These are phyloP conservation scores for Dorcus parallelipipedus DNA, from an alignment of 2,888 invertebrate species.

Conservation along the genomic window DNA sequence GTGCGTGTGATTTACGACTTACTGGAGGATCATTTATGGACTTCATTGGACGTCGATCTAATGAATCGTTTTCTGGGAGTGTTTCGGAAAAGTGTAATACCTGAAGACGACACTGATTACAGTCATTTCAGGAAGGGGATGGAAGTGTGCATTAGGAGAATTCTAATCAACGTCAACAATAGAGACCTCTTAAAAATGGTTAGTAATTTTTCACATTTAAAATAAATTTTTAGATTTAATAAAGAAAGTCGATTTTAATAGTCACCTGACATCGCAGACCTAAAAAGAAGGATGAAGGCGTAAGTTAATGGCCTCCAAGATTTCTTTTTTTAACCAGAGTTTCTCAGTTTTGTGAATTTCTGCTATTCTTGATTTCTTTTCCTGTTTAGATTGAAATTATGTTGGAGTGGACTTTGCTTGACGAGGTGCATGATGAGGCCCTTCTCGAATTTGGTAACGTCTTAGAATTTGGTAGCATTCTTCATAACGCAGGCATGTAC, in stretches of 20 bases:
- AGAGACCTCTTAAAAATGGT: conserved; percentile 50
- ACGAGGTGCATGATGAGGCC: conserved; percentile 47
- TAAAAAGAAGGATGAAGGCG: too few species aligned
- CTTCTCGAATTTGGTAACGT: conserved; percentile 54
- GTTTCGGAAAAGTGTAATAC: conserved; percentile 49
- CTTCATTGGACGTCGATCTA: conserved; percentile 47
- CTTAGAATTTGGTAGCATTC: conserved; percentile 53
- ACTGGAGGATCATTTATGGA: conserved; percentile 51
- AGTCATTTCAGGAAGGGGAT: conserved; percentile 52
- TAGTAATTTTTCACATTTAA: conserved; percentile 15
- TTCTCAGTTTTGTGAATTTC: too few species aligned
- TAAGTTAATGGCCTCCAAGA: too few species aligned
- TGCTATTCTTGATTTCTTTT: too few species aligned
- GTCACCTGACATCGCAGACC: too few species aligned
- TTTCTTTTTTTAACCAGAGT: too few species aligned
- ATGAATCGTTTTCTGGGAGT: conserved; percentile 48
- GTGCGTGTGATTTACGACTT: conserved; percentile 53
- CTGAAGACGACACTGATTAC: conserved; percentile 27
- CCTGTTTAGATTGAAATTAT: conserved; percentile 46
- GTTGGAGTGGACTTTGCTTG: conserved; percentile 53
- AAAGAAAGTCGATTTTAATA: too few species aligned
- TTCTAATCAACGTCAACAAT: conserved; percentile 52
- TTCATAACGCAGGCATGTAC: conserved; percentile 48
- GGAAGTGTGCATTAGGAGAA: conserved; percentile 55
- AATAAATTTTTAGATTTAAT: not conserved